A percentile compares a stretch with the other conserved stretches of the same genome.
phyloP scores from a whole-genome alignment of 2,797 vertebrate species.

The Manis crassicaudata region DNA sequence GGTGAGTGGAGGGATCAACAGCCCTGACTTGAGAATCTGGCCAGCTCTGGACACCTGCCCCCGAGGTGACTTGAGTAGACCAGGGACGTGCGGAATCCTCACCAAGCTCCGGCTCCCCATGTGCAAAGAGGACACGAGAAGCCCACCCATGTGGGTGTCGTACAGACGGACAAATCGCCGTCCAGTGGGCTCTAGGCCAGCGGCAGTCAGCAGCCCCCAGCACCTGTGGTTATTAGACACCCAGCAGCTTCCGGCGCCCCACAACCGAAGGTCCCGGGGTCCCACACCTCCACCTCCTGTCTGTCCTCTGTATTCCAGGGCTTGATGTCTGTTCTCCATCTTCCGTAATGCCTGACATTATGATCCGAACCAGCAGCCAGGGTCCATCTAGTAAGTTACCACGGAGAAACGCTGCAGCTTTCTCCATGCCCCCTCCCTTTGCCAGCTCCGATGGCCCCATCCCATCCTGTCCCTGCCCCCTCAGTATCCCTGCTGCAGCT shows the following conservation, averaged over 20 bases:
- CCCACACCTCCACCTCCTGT: background rate
- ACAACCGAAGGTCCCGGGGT: background rate
- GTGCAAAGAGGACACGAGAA: too few relatives aligned
- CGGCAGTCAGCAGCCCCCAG: too few relatives aligned
- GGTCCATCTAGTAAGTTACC: background rate
- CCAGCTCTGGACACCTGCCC: background rate
- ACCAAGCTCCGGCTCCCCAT: background rate
- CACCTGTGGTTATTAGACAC: background rate
- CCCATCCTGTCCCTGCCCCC: background rate
- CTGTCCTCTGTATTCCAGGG: too few relatives aligned
- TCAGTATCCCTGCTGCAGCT: background rate
- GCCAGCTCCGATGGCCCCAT: background rate
- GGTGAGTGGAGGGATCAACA: too few relatives aligned
- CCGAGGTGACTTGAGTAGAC: rapidly evolving
- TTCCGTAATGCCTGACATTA: too few relatives aligned
- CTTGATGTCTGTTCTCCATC: too few relatives aligned
- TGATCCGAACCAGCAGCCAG: background rate
- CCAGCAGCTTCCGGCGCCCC: background rate
- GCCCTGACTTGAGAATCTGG: background rate
- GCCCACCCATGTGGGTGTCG: background rate
- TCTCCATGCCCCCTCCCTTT: background rate
- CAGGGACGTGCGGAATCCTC: background rate
- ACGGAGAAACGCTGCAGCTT: background rate
- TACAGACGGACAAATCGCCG: background rate
- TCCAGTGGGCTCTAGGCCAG: too few relatives aligned